These are phyloP conservation scores for Sinotaia quadrata DNA, from an alignment of 2,888 invertebrate species.

Conservation along the genomic window DNA sequence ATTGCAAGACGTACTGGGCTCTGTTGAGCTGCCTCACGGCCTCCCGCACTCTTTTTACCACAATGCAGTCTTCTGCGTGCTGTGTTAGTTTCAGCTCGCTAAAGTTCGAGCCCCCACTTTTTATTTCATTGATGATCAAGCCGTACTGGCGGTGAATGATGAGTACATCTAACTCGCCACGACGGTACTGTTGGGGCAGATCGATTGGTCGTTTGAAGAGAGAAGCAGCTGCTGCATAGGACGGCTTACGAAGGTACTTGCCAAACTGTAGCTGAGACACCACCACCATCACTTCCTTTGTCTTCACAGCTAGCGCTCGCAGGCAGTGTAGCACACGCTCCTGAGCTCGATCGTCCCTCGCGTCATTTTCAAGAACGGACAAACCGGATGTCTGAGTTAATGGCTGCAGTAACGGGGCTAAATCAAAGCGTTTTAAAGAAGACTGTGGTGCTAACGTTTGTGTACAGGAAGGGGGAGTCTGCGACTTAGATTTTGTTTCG, in stretches of 20 bases:
- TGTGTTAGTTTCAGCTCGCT: no score
- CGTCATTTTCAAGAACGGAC: neutral
- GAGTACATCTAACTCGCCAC: conserved; percentile 1
- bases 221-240: neutral
- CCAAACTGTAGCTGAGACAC: neutral
- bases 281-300: neutral
- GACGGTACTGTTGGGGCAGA: neutral
- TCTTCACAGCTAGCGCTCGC: neutral
- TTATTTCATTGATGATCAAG: neutral
- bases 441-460: no score
- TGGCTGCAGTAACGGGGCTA: no score
- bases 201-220: neutral
- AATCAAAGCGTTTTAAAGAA: no score
- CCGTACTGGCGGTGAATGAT: neutral
- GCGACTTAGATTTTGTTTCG: no score
- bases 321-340: neutral
- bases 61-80: no score
- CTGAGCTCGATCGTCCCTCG: neutral
- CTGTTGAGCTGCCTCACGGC: no score
- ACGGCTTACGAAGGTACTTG: no score
- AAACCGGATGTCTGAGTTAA: no score
- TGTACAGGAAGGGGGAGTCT: no score
- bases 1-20: no score
- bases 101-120: neutral
- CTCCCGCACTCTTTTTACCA: no score